These are phyloP conservation scores for Antechinus stuartii DNA, from an alignment of 2,113 vertebrate genomes.

Conservation along the genomic window DNA sequence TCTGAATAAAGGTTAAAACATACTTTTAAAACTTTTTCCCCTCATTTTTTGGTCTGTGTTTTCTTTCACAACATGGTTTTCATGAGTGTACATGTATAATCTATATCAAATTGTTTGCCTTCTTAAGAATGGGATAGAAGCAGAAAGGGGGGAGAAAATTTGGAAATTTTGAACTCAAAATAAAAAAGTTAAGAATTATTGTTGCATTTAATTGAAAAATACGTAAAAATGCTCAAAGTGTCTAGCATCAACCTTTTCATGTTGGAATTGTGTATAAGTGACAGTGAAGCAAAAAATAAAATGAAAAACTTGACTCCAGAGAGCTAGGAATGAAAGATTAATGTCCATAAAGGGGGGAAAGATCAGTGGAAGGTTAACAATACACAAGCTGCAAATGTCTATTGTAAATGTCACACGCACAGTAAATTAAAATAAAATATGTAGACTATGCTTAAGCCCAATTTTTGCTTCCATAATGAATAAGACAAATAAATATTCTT, in stretches of 20 bases:
- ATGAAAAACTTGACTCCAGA: neutral
- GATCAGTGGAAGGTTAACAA: neutral
- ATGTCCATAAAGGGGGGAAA: neutral
- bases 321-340: neutral
- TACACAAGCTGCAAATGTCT: neutral
- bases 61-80: neutral
- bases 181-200: neutral
- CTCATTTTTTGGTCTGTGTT: neutral
- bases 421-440: neutral
- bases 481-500: neutral
- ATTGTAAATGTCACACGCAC: neutral
- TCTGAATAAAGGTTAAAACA: neutral
- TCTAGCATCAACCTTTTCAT: conserved; percentile 38
- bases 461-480: neutral
- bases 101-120: neutral
- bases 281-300: conserved; percentile 8
- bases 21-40: neutral
- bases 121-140: neutral
- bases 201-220: neutral
- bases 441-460: neutral
- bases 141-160: neutral
- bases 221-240: neutral
- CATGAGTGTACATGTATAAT: neutral
- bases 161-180: neutral
- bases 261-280: conserved; percentile 4